Evolutionary conservation across 37 sponge, comb jelly and placozoan genomes (phyloP).

Genomic region (Dysidea cf. avara): DNA sequence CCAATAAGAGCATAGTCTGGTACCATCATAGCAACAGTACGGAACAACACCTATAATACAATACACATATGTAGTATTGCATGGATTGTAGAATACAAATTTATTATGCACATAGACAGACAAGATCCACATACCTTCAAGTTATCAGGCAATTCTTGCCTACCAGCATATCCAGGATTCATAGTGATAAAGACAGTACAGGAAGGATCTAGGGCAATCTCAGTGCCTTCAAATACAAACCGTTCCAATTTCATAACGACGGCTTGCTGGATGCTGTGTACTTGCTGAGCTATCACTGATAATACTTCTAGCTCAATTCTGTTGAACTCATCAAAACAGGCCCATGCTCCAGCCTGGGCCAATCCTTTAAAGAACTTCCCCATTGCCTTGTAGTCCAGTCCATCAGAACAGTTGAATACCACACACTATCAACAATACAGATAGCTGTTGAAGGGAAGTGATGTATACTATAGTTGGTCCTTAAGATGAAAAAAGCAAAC

Average conservation of each 20-base stretch:
- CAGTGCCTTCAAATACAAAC: constrained; percentile 96
- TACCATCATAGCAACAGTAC: constrained; percentile 99
- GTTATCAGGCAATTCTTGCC: constrained; percentile 96
- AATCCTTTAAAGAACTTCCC: constrained; percentile 99
- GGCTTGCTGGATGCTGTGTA: constrained; percentile 90
- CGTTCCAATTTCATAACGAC: constrained; percentile 62
- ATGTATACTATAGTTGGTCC: too few relatives aligned
- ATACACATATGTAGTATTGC: background rate
- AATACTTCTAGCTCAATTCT: constrained; percentile 94
- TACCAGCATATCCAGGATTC: constrained; percentile 99
- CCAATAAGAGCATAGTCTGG: constrained; percentile 98
- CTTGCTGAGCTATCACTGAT: constrained; percentile 99
- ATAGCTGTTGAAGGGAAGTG: too few relatives aligned
- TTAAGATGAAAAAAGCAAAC: background rate
- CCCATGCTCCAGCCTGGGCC: constrained; percentile 99
- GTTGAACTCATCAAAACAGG: constrained; percentile 99
- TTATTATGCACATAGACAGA: constrained; percentile 3
- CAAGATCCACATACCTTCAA: constrained; percentile 71
- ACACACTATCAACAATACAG: constrained; percentile 79
- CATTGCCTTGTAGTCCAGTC: constrained; percentile 99
- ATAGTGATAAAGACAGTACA: constrained; percentile 98
- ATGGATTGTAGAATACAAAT: background rate
- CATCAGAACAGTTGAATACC: constrained; percentile 99
- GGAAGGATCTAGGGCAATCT: constrained; percentile 86
- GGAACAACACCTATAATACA: constrained; percentile 71